Percentiles rank a stretch among this genome's conserved stretches.
Conservation (phyloP, 2,797 vertebrate genomes). For the Pangasius djambal region DNA sequence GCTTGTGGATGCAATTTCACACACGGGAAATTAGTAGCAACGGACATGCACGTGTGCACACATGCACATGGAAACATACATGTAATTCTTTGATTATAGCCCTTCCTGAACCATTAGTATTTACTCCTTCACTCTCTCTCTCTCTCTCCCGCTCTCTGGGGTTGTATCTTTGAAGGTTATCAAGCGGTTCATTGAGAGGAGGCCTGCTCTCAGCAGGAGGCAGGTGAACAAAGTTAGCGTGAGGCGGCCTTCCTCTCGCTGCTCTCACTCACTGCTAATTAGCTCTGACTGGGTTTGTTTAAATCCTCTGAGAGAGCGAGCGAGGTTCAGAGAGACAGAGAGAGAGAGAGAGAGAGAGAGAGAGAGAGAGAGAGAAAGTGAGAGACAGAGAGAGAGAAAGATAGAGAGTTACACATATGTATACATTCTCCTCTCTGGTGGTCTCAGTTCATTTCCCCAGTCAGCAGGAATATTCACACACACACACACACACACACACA, state of each 20-base stretch:
- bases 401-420: conserved; percentile 65
- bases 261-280: conserved; percentile 83
- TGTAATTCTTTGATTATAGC: conserved; percentile 40
- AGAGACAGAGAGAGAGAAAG: conserved; percentile 18
- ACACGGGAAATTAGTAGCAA: conserved; percentile 24
- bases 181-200: conserved; percentile 84
- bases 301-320: conserved; percentile 78
- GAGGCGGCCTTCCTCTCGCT: conserved; percentile 77
- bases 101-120: conserved; percentile 52
- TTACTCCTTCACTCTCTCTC: conserved; percentile 29
- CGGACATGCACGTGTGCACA: conserved; percentile 20
- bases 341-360: conserved; percentile 41
- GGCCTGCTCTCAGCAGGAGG: conserved; percentile 83
- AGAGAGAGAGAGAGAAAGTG: conserved; percentile 55
- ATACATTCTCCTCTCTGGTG: conserved; percentile 72
- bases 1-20: background rate
- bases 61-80: conserved; percentile 34
- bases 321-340: conserved; percentile 56
- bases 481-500: conserved; percentile 47
- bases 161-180: conserved; percentile 81
- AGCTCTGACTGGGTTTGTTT: conserved; percentile 86
- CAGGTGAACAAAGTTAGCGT: conserved; percentile 86
- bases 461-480: conserved; percentile 70
- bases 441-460: conserved; percentile 77
- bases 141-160: conserved; percentile 54